These are phyloP conservation scores for Caenorhabditis inopinata DNA, from an alignment of 1,140 invertebrate species.

Conservation along the genomic window DNA sequence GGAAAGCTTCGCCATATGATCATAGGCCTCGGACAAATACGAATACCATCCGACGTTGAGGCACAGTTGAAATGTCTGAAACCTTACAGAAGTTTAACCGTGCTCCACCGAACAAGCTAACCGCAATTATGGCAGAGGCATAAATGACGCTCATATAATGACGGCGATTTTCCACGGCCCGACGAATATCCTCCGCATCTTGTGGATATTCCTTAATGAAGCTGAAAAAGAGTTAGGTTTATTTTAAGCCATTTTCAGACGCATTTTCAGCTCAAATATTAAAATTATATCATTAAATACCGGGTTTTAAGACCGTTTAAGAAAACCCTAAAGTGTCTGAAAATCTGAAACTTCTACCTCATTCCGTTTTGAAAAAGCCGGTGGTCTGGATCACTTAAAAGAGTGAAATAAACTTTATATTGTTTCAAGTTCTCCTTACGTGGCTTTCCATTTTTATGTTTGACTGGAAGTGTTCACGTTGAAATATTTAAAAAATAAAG, in stretches of 20 bases:
- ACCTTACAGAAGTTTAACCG: background rate
- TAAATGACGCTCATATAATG: background rate
- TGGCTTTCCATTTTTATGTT: background rate
- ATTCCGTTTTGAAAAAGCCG: slow-evolving; percentile 6
- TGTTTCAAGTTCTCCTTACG: background rate
- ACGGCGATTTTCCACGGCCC: background rate
- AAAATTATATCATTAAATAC: no score
- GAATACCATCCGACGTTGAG: background rate
- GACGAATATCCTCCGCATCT: background rate
- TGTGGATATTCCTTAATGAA: background rate
- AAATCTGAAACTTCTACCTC: background rate
- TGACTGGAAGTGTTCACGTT: no score
- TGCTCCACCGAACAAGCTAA: background rate
- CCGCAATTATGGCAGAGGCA: background rate
- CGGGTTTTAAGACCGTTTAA: no score
- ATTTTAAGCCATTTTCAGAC: no score
- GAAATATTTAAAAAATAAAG: background rate
- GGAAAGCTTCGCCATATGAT: background rate
- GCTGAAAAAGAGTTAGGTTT: no score
- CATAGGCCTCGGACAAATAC: background rate
- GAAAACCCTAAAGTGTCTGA: no score
- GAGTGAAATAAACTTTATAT: background rate
- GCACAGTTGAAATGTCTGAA: background rate
- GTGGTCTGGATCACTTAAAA: background rate
- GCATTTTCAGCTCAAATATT: no score